Evolutionary conservation across 2,888 invertebrate species (phyloP), one percentile per base, ranked within the genome.

Genomic region (Mythimna lalbum): DNA sequence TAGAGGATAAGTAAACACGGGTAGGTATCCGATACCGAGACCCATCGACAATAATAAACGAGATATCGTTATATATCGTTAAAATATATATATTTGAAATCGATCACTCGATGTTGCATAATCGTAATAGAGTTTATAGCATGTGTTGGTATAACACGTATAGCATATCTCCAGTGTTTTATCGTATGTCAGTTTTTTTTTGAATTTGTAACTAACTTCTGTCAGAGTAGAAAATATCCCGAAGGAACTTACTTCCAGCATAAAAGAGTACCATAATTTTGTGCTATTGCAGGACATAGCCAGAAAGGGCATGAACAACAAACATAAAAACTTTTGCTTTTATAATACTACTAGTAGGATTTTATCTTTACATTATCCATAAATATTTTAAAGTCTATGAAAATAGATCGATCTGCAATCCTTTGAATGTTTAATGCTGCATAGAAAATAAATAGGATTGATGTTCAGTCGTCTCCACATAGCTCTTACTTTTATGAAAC

Each of bases 31-130:
- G 86, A 88, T 85, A 88, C 85, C 79, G 77, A 86, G 84, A 86
- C 83, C 83, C 78, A 78, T 80, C 74, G 73, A 83, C 87, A 89
- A 90, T 90, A 90, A 90, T 86, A 88, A 86, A 88, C 78, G 81
- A 76, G 79, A 57, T 70, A 82, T 73, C 69, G 60, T 21, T 49
- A 57, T 43, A 57, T 70, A 82, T 73, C 69, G 60, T 21, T 49
- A 57, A 17, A 43, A 17, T 43, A 43, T 43, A 43, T 43, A 17
- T 43, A 85, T 86, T 86, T 86, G 76, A 87, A 86, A 90, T 88
- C 85, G 85, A 89, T 89, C 82, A 76, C 70, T 80, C 62, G 56
- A 72, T 62, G 59, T 57, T 71, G 77, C 66, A 79, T 59, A 62
- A 56, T 81, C 64, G 49, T 53, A 70, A 63, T 64, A 36, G 14